These are phyloP conservation scores for Cryptosula pallasiana DNA, from an alignment of 2,888 invertebrate genomes.

Conservation along the genomic window DNA sequence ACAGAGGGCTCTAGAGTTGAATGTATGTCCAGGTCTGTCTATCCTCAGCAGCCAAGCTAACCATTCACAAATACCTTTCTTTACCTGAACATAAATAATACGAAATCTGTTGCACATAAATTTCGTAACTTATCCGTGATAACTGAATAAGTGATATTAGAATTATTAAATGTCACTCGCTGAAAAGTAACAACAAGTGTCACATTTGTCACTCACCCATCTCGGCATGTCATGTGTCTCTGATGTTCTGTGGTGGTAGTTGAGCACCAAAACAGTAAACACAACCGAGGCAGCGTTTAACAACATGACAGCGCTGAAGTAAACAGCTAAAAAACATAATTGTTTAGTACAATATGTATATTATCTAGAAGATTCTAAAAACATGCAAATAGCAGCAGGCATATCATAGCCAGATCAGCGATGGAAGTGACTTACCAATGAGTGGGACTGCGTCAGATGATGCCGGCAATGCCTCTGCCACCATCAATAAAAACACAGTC, in stretches of 20 bases:
- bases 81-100: too few relatives aligned
- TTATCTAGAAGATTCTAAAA: too few relatives aligned
- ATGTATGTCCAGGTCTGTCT: constrained; percentile 67
- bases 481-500: constrained; percentile 97
- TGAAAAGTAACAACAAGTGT: too few relatives aligned
- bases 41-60: constrained; percentile 93
- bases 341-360: too few relatives aligned
- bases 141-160: too few relatives aligned
- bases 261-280: constrained; percentile 93
- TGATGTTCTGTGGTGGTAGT: constrained; percentile 93
- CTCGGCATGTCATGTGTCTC: constrained; percentile 95
- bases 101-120: too few relatives aligned
- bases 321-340: constrained; percentile 72
- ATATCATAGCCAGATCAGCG: too few relatives aligned
- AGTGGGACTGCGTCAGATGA: constrained; percentile 98
- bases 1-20: constrained; percentile 7
- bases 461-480: constrained; percentile 96
- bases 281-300: constrained; percentile 98
- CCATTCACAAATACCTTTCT: constrained; percentile 91
- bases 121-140: too few relatives aligned
- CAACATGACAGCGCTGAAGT: constrained; percentile 99
- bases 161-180: too few relatives aligned
- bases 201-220: constrained; percentile 82
- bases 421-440: constrained; percentile 86
- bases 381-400: too few relatives aligned